Evolutionary conservation across 2,888 invertebrate species (phyloP).

Genomic region (Drosophila pseudotalamancana): DNA sequence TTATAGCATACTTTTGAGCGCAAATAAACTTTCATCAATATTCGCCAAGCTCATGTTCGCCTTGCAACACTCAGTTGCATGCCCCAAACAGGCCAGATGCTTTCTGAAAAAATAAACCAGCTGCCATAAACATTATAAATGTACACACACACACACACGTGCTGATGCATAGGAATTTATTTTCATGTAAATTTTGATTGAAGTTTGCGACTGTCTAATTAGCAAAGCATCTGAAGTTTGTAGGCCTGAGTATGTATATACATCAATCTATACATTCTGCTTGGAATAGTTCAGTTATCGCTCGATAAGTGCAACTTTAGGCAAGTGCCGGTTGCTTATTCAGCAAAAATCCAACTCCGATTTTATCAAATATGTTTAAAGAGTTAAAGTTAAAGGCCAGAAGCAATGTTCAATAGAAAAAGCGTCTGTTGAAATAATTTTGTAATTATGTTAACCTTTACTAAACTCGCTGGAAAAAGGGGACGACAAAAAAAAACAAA

Average conservation of each 20-base stretch:
- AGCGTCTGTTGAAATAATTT: too few species aligned
- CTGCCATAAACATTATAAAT: too few species aligned
- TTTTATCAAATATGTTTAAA: too few species aligned
- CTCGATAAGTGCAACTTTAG: background rate
- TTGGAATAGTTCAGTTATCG: background rate
- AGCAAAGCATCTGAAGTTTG: background rate
- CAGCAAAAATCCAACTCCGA: too few species aligned
- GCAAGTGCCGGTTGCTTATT: too few species aligned
- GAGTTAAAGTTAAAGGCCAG: too few species aligned
- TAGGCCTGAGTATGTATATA: background rate
- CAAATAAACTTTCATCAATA: constrained; percentile 5
- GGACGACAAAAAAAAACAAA: background rate
- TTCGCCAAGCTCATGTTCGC: constrained; percentile 1
- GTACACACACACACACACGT: background rate
- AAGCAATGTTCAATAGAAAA: too few species aligned
- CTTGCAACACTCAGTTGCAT: background rate
- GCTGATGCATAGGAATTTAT: background rate
- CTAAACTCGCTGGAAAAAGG: too few species aligned
- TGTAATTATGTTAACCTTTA: too few species aligned
- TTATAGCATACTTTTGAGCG: constrained; percentile 56
- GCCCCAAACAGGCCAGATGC: too few species aligned
- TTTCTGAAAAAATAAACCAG: too few species aligned
- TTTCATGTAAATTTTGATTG: background rate
- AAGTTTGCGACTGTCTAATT: background rate
- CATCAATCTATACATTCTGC: background rate